Percentiles rank a stretch among this genome's conserved stretches.
These are phyloP conservation scores for Emydoidea blandingii DNA, from an alignment of 2,797 vertebrate species.

Conservation along the genomic window DNA sequence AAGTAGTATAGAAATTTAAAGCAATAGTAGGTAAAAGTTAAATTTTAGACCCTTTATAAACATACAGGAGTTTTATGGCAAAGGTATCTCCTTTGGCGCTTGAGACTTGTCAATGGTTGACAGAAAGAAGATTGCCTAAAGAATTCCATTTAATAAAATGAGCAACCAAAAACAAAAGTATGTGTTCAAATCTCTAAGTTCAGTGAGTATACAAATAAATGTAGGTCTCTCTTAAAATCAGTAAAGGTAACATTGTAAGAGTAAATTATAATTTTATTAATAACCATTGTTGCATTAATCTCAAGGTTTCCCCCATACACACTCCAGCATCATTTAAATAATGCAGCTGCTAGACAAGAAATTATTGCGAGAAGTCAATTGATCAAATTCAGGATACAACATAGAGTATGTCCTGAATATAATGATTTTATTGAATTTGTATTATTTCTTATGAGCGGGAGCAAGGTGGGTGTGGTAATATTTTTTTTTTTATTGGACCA, in stretches of 20 bases:
- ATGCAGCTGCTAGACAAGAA: fast-evolving
- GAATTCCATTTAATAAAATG: background rate
- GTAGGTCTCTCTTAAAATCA: background rate
- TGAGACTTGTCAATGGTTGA: background rate
- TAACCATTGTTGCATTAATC: background rate
- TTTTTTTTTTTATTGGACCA: too few relatives aligned
- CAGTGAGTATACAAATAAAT: background rate
- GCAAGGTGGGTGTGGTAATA: too few relatives aligned
- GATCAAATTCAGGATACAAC: background rate
- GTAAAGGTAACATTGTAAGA: background rate
- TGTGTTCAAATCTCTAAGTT: background rate
- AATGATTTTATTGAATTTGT: background rate
- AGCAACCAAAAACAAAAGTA: fast-evolving
- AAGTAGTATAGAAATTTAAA: background rate
- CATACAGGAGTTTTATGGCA: background rate
- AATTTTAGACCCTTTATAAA: background rate
- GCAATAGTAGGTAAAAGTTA: background rate
- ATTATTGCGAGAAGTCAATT: background rate
- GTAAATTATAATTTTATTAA: background rate
- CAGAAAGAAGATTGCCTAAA: fast-evolving
- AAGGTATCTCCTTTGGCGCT: background rate
- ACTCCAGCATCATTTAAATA: background rate
- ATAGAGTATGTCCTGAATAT: background rate
- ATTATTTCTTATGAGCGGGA: too few relatives aligned
- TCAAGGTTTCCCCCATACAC: too few relatives aligned